Base-by-base conservation (phyloP, 1,140 invertebrate genomes). In the Prorops nasuta region DNA sequence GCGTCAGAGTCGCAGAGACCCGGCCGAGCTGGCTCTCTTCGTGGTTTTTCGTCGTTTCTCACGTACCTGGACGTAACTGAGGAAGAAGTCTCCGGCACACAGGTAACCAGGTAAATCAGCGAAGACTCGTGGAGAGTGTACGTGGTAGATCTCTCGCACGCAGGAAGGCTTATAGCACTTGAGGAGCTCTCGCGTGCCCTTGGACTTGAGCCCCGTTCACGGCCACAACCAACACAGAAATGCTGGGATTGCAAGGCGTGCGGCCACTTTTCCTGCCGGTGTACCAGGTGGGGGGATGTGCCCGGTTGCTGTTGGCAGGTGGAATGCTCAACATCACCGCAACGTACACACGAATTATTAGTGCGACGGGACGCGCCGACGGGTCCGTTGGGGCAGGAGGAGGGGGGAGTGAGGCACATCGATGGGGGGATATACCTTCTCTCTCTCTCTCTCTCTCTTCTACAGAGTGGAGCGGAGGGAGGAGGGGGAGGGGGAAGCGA, bases 171-270 rank as follows among this genome's bases (percentile, higher is more conserved):
- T 28, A 28, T 10, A 28, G 24, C 24, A 28, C 24, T 28, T 28
- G 24, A 28, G 24, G 10, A 10, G 24, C 45, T 51, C 21, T 42
- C 40, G 60, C 61, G 22, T 73, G 72, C 71, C 74, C 72, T 76
- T 75, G 72, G 71, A 74, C 72, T 75, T 71, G 71, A 72, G 65
- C 63, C 66, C 71, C 71, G 72, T 75, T 75, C 72, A 71, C 67
- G 74, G 69, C 67, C 71, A 71, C 70, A 71, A 74, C 66, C 71
- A 69, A 70, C 67, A 72, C 67, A 69, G 71, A 73, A 74, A 72
- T 72, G 69, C 72, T 70, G 64, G 62, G 67, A 70, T 71, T 67
- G 66, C 66, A 67, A 73, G 63, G 66, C 61, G 67, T 69, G 59
- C 68, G 59, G 64, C 67, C 66, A 76, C 70, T 73, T 76, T 76